Evolutionary conservation across 2,797 vertebrate genomes (phyloP).

Genomic region (Clarias pachynema): DNA sequence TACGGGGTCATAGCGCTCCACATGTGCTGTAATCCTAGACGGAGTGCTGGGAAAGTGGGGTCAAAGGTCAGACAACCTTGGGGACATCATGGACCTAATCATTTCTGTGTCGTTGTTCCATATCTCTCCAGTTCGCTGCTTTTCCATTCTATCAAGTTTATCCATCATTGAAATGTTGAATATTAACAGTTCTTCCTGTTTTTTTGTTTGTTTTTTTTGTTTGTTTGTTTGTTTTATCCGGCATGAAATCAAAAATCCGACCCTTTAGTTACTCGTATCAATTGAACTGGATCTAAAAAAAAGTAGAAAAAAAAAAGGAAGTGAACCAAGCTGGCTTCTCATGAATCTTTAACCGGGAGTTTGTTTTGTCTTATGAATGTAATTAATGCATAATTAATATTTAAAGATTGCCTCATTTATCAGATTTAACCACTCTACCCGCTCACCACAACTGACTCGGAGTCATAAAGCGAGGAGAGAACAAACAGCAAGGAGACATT

Average conservation of each 20-base stretch:
- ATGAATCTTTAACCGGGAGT: constrained; percentile 88
- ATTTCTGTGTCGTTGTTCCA: constrained; percentile 6
- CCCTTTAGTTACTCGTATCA: constrained; percentile 57
- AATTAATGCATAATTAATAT: constrained; percentile 98
- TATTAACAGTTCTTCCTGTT: background rate
- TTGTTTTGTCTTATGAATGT: constrained; percentile 89
- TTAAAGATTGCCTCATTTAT: constrained; percentile 93
- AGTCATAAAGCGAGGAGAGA: constrained; percentile 57
- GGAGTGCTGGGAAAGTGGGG: constrained; percentile 20
- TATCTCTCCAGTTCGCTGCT: background rate
- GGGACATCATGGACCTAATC: constrained; percentile 23
- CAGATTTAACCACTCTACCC: constrained; percentile 82
- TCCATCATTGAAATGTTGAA: background rate
- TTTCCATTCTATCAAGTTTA: background rate
- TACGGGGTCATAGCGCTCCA: constrained; percentile 52
- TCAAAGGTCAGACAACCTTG: constrained; percentile 62
- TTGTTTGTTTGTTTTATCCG: background rate
- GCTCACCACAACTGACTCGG: constrained; percentile 64
- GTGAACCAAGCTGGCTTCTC: constrained; percentile 79
- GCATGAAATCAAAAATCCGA: constrained; percentile 38
- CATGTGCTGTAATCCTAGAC: constrained; percentile 62
- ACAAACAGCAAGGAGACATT: constrained; percentile 66
- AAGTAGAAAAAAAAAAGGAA: constrained; percentile 61
- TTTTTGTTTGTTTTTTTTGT: no score
- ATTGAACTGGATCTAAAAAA: constrained; percentile 72